Base-by-base conservation (phyloP, 2,888 invertebrate species). In the Ernsta delagoae region DNA sequence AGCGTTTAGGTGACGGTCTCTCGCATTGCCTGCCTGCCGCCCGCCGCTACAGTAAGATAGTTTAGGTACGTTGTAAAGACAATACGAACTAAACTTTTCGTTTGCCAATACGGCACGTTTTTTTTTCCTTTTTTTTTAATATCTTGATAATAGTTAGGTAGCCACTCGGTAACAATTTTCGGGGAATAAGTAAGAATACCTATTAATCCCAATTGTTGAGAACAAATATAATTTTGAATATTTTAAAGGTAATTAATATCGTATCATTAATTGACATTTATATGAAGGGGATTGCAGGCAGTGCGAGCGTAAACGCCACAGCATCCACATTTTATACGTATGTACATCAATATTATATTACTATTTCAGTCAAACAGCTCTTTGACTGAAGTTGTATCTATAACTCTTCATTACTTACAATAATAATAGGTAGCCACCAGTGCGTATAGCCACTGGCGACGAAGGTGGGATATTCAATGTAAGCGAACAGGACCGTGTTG, bases 241-340 rank as follows among this genome's bases (percentile, higher is more conserved):
- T 66, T 70, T 72, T 72, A 71, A 53, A 59, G 72, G 77, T 75
- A 70, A 75, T 77, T 78, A 12, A 77, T 75, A 75, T 79, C 73
- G 79, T 79, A 82, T 78, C 79, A 80, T 80, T 89, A 92, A 91
- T 90, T 90, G 90, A 91, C 91, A 87, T 86, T 82, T 79, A 82
- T 79, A 73, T 31, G 74, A 75, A 74, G 75, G 71, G 81, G 84
- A 81, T 77, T 82, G 86, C 89, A 84, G 87, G 82, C 89, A 84
- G 83, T 86, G 90, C 90, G 88, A 83, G 77, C 75, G 75, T 77
- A 77, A 77, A 86, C 91, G 90, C 82, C 89, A 90, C 91, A 83
- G 91, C 92, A 92, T 91, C 92, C 92, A 92, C 91, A 89, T 88
- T 76, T 84, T 84, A 89, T 83, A 88, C 83, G 85, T 87, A 88